phyloP scores from a whole-genome alignment of 2,797 vertebrate genomes.

The Myiothlypis chrysogaster region DNA sequence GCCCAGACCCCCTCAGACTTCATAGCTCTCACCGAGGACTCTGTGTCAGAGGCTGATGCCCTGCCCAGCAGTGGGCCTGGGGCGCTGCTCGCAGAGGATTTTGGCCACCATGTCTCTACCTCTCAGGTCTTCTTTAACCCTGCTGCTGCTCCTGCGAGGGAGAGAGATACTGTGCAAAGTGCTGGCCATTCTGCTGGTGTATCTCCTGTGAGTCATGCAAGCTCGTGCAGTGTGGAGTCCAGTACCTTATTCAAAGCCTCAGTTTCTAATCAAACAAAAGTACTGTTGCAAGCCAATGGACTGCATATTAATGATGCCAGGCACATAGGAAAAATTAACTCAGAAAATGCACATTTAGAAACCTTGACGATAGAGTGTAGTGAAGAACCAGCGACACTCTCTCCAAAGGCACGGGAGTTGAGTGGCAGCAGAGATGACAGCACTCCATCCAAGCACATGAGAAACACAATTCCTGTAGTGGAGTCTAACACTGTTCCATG shows the following conservation, averaged over 20 bases:
- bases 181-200: background rate
- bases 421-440: slow-evolving; percentile 26
- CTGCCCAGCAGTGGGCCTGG: slow-evolving; percentile 82
- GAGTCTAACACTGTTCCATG: slow-evolving; percentile 56
- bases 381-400: background rate
- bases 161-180: slow-evolving; percentile 16
- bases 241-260: slow-evolving; percentile 52
- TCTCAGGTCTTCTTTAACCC: slow-evolving; percentile 80
- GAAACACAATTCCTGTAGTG: slow-evolving; percentile 20
- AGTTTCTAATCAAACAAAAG: slow-evolving; percentile 58
- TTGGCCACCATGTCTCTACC: slow-evolving; percentile 77
- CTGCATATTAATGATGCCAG: background rate
- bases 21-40: slow-evolving; percentile 89
- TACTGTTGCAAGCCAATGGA: slow-evolving; percentile 50
- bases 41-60: slow-evolving; percentile 88
- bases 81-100: slow-evolving; percentile 69
- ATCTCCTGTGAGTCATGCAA: slow-evolving; percentile 48
- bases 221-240: slow-evolving; percentile 41
- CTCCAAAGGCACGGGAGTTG: slow-evolving; percentile 41
- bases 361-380: background rate
- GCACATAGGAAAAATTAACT: background rate
- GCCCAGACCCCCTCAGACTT: slow-evolving; percentile 95
- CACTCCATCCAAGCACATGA: background rate
- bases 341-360: slow-evolving; percentile 10
- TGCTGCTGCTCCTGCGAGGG: slow-evolving; percentile 59